Conservation (phyloP, 2,113 vertebrate species). For the Oncorhynchus keta region DNA sequence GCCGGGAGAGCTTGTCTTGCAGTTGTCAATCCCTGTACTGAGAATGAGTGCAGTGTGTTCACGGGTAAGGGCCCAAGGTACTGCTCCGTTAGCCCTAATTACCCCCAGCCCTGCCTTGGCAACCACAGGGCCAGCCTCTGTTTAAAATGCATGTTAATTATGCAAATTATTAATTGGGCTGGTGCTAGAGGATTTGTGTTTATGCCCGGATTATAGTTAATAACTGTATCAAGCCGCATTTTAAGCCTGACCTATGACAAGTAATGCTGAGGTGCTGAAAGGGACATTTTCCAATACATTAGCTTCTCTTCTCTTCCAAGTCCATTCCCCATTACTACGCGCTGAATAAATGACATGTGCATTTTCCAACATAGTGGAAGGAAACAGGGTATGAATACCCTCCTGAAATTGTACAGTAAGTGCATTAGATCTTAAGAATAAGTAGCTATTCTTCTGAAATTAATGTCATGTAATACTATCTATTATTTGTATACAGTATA, state of each 20-base stretch:
- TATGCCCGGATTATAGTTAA: constrained; percentile 95
- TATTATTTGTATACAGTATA: not conserved
- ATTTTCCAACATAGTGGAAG: constrained; percentile 44
- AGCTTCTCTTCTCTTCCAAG: constrained; percentile 68
- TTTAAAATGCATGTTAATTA: constrained; percentile 99
- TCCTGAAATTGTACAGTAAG: not conserved
- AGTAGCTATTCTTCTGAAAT: not conserved
- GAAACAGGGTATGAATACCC: not conserved
- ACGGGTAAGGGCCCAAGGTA: constrained; percentile 83
- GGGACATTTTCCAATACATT: constrained; percentile 77
- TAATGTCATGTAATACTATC: not conserved
- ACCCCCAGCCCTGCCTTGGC: constrained; percentile 85
- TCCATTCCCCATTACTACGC: constrained; percentile 58
- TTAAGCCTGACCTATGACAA: constrained; percentile 91
- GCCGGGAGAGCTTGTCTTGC: constrained; percentile 90
- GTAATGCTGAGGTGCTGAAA: constrained; percentile 82
- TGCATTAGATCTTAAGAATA: not conserved
- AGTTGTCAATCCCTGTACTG: constrained; percentile 91
- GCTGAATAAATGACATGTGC: constrained; percentile 59
- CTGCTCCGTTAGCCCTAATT: constrained; percentile 92
- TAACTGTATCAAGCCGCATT: constrained; percentile 87
- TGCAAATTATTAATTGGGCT: constrained; percentile 99
- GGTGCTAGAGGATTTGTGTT: constrained; percentile 86
- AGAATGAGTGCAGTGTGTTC: constrained; percentile 85
- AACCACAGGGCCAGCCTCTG: constrained; percentile 87